Evolutionary conservation across 1,140 invertebrate genomes (phyloP).

Genomic region (Drosophila quadrilineata): DNA sequence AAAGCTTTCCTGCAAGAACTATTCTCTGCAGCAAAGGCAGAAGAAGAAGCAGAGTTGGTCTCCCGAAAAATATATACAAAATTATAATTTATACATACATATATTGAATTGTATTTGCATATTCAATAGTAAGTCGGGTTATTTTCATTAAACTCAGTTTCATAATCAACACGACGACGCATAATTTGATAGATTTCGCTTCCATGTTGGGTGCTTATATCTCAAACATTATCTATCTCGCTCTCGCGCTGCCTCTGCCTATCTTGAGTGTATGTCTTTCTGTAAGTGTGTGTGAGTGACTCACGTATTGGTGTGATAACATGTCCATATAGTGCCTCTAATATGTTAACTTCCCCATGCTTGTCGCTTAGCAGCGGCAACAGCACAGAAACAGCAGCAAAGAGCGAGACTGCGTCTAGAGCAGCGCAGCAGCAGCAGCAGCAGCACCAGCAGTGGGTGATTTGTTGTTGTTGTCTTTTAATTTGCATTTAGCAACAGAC

Average conservation of each 20-base stretch:
- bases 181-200: conserved; percentile 38
- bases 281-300: neutral
- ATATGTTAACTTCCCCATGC: neutral
- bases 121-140: no score
- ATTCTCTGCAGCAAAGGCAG: no score
- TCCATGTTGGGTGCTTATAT: conserved; percentile 28
- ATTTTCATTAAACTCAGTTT: no score
- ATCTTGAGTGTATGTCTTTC: neutral
- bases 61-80: no score
- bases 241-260: no score
- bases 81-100: no score
- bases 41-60: no score
- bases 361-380: neutral
- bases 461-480: conserved; percentile 45
- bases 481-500: conserved; percentile 67
- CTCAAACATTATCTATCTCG: no score
- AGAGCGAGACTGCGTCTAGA: conserved; percentile 19
- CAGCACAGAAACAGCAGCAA: no score
- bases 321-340: conserved; percentile 30
- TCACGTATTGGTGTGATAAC: conserved; percentile 42
- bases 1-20: no score
- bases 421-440: no score
- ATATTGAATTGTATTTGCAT: no score
- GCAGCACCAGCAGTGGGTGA: conserved; percentile 24
- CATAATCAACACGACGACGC: conserved; percentile 12